A percentile compares a stretch with the other conserved stretches of the same genome.
These are phyloP conservation scores for Panulirus ornatus DNA, from an alignment of 1,140 invertebrate genomes.

Conservation along the genomic window DNA sequence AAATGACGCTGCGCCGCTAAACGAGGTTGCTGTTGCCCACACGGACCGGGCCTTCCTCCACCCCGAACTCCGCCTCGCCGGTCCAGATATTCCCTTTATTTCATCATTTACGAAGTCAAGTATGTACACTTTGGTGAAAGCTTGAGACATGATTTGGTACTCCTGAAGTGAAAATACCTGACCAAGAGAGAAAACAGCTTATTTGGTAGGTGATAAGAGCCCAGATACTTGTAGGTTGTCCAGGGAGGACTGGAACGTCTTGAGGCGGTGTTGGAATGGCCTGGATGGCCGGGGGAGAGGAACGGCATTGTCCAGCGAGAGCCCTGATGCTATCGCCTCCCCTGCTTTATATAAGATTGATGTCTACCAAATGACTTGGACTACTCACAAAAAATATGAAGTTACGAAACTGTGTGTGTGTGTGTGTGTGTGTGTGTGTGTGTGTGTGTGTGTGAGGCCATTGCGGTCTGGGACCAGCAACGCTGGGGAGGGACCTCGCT, in stretches of 20 bases:
- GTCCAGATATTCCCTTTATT: too few relatives aligned
- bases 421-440: too few relatives aligned
- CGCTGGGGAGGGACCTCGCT: too few relatives aligned
- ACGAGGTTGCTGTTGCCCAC: not conserved
- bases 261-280: not conserved
- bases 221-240: constrained; percentile 8
- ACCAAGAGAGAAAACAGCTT: too few relatives aligned
- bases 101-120: too few relatives aligned
- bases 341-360: constrained; percentile 32
- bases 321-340: not conserved
- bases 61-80: too few relatives aligned
- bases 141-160: too few relatives aligned
- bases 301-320: not conserved
- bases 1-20: constrained; percentile 43
- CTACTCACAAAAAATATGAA: not conserved
- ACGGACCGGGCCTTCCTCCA: not conserved
- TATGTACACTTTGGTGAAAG: too few relatives aligned
- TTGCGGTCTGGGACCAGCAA: too few relatives aligned
- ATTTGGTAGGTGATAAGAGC: too few relatives aligned
- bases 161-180: too few relatives aligned
- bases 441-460: too few relatives aligned
- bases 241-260: not conserved
- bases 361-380: constrained; percentile 41
- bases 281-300: not conserved
- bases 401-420: not conserved